A percentile compares a stretch with the other conserved stretches of the same genome.
phyloP scores from a whole-genome alignment of 2,113 vertebrate genomes.

The Phalacrocorax aristotelis region DNA sequence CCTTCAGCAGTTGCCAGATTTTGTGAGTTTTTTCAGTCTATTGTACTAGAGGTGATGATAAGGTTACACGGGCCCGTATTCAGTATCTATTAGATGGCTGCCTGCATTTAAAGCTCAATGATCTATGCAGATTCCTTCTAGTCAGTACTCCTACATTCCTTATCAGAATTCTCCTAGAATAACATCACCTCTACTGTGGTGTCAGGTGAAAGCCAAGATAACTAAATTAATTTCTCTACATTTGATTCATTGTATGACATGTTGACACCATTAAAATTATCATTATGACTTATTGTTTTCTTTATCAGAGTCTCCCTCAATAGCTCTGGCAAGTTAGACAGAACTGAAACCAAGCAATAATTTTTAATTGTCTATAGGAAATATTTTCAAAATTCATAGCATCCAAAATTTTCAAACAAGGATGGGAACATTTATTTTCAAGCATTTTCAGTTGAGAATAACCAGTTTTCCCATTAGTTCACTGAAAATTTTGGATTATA shows the following conservation, averaged over 20 bases:
- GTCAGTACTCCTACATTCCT: not conserved
- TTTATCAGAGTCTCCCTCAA: not conserved
- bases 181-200: not conserved
- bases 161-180: not conserved
- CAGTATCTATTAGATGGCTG: not conserved
- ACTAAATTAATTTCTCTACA: not conserved
- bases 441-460: not conserved
- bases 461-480: not conserved
- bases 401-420: not conserved
- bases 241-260: not conserved
- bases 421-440: not conserved
- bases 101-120: not conserved
- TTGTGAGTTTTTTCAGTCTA: not conserved
- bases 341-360: not conserved
- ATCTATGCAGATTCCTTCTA: not conserved
- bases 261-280: not conserved
- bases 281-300: not conserved
- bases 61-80: not conserved
- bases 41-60: not conserved
- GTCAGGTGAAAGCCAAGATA: not conserved
- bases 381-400: not conserved
- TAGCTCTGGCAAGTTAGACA: not conserved
- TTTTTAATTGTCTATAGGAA: not conserved
- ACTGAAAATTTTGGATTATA: not conserved
- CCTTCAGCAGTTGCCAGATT: not conserved